Evolutionary conservation across 2,888 invertebrate species (phyloP).

Genomic region (Plagiodera versicolora): DNA sequence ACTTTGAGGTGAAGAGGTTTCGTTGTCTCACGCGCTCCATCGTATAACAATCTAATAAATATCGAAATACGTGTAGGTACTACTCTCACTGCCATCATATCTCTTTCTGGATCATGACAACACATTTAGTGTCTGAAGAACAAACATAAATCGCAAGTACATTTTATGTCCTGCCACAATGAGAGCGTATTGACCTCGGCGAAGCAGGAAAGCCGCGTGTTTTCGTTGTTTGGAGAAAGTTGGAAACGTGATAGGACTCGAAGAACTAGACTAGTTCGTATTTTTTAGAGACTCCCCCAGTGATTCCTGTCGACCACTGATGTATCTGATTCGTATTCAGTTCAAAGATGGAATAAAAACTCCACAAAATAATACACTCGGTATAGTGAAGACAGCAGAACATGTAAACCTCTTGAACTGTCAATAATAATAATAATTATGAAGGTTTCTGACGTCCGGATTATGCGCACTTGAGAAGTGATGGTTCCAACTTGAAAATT

Average conservation of each 20-base stretch:
- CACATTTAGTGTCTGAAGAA: not conserved
- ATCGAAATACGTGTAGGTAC: not conserved
- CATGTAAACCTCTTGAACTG: too few species aligned
- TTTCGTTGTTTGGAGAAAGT: not conserved
- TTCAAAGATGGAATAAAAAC: too few species aligned
- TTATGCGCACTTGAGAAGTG: too few species aligned
- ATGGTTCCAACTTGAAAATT: too few species aligned
- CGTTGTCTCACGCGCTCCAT: not conserved
- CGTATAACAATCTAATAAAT: not conserved
- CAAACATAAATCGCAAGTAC: not conserved
- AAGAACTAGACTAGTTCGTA: not conserved
- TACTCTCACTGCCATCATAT: not conserved
- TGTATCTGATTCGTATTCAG: too few species aligned
- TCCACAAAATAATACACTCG: too few species aligned
- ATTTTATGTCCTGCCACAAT: not conserved
- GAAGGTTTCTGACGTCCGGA: too few species aligned
- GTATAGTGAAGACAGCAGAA: too few species aligned
- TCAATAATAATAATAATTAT: too few species aligned
- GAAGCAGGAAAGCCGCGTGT: not conserved
- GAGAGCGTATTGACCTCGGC: not conserved
- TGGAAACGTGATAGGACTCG: not conserved
- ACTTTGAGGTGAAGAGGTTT: too few species aligned
- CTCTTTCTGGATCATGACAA: not conserved
- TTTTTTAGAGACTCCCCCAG: not conserved
- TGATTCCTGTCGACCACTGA: too few species aligned